A percentile compares a stretch with the other conserved stretches of the same genome.
These are phyloP conservation scores for Styela clava DNA, from an alignment of 23 tunicate species.

Conservation along the genomic window DNA sequence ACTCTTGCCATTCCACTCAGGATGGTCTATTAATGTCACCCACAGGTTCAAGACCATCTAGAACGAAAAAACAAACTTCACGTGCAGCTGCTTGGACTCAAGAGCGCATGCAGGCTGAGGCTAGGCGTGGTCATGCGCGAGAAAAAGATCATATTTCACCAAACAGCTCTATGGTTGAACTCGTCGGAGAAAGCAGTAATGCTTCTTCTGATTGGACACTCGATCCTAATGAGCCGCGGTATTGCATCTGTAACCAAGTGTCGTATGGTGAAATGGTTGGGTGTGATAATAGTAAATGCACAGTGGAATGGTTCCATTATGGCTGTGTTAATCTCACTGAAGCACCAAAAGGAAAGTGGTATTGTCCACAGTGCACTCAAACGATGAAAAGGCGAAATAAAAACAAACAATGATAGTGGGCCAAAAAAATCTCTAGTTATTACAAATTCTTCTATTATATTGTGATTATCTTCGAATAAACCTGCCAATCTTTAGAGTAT, in stretches of 20 bases:
- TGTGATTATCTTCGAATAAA: too few relatives aligned
- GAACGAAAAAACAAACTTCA: constrained; percentile 87
- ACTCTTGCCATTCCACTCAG: constrained; percentile 2
- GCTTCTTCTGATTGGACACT: constrained; percentile 56
- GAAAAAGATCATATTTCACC: constrained; percentile 48
- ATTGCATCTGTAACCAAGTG: constrained; percentile 85
- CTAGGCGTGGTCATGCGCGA: constrained; percentile 63
- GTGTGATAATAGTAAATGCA: constrained; percentile 85
- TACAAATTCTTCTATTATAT: too few relatives aligned
- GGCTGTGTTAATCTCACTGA: constrained; percentile 83
- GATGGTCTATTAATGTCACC: constrained; percentile 5
- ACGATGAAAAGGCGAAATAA: constrained; percentile 73
- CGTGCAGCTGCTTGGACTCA: constrained; percentile 97
- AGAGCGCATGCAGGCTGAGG: constrained; percentile 77
- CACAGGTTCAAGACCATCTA: constrained; percentile 46
- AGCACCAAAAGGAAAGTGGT: constrained; percentile 99
- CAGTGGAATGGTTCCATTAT: constrained; percentile 99
- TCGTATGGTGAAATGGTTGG: constrained; percentile 97
- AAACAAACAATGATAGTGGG: background rate
- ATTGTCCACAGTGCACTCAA: constrained; percentile 90
- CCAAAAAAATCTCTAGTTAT: too few relatives aligned
- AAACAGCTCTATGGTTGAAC: constrained; percentile 41
- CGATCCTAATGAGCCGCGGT: constrained; percentile 88
- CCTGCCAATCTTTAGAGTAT: too few relatives aligned
- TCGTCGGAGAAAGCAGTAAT: constrained; percentile 32